Conservation (phyloP, 2,888 invertebrate species). For the Antheraea assamensis region DNA sequence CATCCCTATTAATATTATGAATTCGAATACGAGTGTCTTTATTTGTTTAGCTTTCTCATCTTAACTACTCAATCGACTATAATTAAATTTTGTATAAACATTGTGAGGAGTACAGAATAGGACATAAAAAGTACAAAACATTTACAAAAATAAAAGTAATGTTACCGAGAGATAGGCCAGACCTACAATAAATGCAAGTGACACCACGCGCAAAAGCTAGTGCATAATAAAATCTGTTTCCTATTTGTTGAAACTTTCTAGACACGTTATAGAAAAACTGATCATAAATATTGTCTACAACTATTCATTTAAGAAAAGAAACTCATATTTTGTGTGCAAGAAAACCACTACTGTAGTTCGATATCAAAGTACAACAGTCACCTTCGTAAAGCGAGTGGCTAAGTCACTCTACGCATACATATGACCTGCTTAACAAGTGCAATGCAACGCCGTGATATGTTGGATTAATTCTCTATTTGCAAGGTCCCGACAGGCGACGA, state of each 20-base stretch:
- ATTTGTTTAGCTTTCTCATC: too few relatives aligned
- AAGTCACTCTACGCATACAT: constrained; percentile 55
- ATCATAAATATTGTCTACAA: background rate
- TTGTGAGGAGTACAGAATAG: too few relatives aligned
- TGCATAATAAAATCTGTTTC: too few relatives aligned
- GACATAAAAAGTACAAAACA: too few relatives aligned
- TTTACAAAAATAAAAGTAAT: too few relatives aligned
- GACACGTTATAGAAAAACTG: background rate
- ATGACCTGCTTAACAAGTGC: constrained; percentile 62
- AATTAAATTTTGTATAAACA: too few relatives aligned
- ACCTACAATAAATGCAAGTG: too few relatives aligned
- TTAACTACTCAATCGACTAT: too few relatives aligned
- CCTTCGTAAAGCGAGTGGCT: constrained; percentile 46
- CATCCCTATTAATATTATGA: too few relatives aligned
- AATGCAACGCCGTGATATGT: constrained; percentile 63
- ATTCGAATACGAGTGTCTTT: too few relatives aligned
- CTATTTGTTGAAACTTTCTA: background rate
- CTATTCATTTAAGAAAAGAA: background rate
- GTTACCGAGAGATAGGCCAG: too few relatives aligned
- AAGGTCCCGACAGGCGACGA: constrained; percentile 32
- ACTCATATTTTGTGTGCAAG: background rate
- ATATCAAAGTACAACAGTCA: constrained; percentile 40
- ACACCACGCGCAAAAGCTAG: too few relatives aligned
- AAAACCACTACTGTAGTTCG: constrained; percentile 9
- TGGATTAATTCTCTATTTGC: constrained; percentile 60